These are phyloP conservation scores for Oceanites oceanicus DNA, from an alignment of 2,113 vertebrate species.

Conservation along the genomic window DNA sequence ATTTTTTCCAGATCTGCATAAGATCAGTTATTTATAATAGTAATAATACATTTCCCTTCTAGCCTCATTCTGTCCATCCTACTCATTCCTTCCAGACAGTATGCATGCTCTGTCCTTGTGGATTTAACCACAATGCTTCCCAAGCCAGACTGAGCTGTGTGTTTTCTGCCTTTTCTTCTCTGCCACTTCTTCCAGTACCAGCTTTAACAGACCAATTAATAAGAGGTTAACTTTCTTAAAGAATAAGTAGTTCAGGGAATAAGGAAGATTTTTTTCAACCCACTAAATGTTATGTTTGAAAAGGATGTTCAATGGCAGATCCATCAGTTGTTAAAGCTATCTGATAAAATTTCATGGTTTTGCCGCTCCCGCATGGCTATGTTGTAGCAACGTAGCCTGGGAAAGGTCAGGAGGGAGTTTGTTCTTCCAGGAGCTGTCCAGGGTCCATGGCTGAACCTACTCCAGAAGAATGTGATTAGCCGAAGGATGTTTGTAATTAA, in stretches of 20 bases:
- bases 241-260: not conserved
- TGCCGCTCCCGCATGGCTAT: accelerated
- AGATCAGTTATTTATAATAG: not conserved
- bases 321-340: not conserved
- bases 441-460: not conserved
- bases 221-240: not conserved
- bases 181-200: not conserved
- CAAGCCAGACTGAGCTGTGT: not conserved
- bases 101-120: not conserved
- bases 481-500: not conserved
- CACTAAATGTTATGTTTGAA: not conserved
- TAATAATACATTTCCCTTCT: not conserved
- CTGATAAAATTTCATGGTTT: not conserved
- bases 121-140: not conserved
- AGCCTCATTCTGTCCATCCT: not conserved
- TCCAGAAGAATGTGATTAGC: not conserved
- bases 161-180: not conserved
- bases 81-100: not conserved
- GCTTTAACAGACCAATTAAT: not conserved
- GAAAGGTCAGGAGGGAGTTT: not conserved
- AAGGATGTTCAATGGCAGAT: not conserved
- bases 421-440: constrained; percentile 19
- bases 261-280: not conserved
- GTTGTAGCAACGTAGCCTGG: not conserved
- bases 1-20: not conserved